Base-by-base conservation (phyloP, 2,113 vertebrate genomes). In the Riparia riparia region DNA sequence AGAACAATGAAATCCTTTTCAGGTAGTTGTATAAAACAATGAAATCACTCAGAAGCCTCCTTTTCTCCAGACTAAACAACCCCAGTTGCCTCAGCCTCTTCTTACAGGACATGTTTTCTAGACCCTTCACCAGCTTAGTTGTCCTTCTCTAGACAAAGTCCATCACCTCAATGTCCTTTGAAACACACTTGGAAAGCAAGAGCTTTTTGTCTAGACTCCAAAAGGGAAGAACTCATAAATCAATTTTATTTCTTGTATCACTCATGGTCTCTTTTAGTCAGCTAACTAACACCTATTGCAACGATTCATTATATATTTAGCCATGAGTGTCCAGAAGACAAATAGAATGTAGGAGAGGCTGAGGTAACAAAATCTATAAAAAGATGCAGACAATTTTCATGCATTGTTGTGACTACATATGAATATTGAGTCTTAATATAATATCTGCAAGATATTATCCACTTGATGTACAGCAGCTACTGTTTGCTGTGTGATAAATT, bases 121-220 rank as follows among this genome's bases (percentile, higher is more conserved):
- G 28, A 49, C 5, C 8, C 15, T 56, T 56, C 24, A 28, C 3
- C n/a, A n/a, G 7, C 24, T 29, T 56, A 0, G 0, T 17, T 47
- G n/a, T 7, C 28, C 58, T 39, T 22, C 18, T 47, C 58, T 49
- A 34, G 18, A 74, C 10, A 24, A 47, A 73, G 3, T 29, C 24
- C 12, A 49, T 14, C 9, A 16, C 15, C 29, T n/a, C 42, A 13
- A 2, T 49, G 51, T 7, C 42, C 24, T 49, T 73, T 54, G 24
- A 77, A 90, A 45, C 4, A 25, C 10, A 17, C 1, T 44, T 49
- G 31, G 18, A 80, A 94, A 72, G 16, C 7, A 53, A 53, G 6
- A 63, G 4, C 1, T 57, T 54, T 58, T 64, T 77, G 12, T 45
- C 28, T 41, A 21, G 1, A 4, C 13, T 41, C 32, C 22, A 68